Percentiles rank a stretch among this genome's conserved stretches.
Evolutionary conservation across 1,140 invertebrate species (phyloP).

Genomic region (Nephotettix cincticeps): DNA sequence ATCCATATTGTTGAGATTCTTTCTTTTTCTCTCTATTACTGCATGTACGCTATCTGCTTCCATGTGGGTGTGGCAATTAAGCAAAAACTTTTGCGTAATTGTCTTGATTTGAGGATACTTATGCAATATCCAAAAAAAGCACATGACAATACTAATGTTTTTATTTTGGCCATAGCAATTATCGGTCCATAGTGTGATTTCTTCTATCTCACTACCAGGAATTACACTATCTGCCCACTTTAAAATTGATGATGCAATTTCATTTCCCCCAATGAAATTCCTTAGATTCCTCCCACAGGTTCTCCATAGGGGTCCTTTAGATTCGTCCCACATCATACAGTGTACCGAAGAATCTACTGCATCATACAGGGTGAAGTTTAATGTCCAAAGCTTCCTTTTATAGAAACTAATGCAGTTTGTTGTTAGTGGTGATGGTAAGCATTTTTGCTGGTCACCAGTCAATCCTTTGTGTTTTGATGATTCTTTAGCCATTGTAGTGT

Average conservation of each 20-base stretch:
- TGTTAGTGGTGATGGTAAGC: background rate
- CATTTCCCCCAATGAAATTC: no score
- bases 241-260: background rate
- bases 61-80: background rate
- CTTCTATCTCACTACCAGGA: background rate
- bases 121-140: background rate
- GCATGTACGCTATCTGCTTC: background rate
- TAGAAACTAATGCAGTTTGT: conserved; percentile 1
- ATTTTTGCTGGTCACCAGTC: conserved; percentile 28
- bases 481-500: conserved; percentile 19
- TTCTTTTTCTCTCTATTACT: no score
- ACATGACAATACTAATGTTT: background rate
- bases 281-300: background rate
- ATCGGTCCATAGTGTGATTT: background rate
- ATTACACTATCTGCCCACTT: background rate
- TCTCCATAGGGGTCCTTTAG: no score
- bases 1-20: conserved; percentile 9
- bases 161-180: background rate
- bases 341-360: background rate
- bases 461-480: conserved; percentile 18
- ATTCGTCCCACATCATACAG: conserved; percentile 4
- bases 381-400: conserved; percentile 6
- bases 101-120: conserved; percentile 3
- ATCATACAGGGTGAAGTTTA: background rate
- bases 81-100: background rate